Base-by-base conservation (phyloP, 2,113 vertebrate genomes). In the Taurulus bubalis region DNA sequence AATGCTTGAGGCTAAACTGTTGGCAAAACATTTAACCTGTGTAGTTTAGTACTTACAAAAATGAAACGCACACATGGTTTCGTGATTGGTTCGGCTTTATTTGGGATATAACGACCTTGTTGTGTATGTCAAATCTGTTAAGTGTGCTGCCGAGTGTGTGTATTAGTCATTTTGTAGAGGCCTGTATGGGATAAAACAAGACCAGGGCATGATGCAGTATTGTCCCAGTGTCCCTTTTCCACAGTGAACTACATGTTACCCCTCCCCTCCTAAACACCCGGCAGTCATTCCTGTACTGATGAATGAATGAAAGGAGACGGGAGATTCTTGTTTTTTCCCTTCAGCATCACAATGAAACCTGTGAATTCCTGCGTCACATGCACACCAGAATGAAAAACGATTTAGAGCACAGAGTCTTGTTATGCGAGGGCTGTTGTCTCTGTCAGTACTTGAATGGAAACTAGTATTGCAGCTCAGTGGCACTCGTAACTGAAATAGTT, bases 161-260 rank as follows among this genome's bases (percentile, higher is more conserved):
- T 80, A 42, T 78, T 26, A 75, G 71, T 68, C 49, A 32, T 85
- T 63, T 58, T 63, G 20, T 12, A 26, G 3, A 55, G 22, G 34
- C 40, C 34, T 67, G 42, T 51, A 24, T 76, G 60, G 53, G 26
- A 66, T 73, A 55, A 83, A 75, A 83, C 40, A 26, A 71, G 36
- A 62, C 40, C 47, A 4, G 40, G 28, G 28, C 53, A 72, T 32
- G 71, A 74, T 84, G 72, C 77, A 70, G 70, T 58, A 80, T 72
- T 75, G 65, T 85, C 71, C 74, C 12, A 62, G 81, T 91, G 83
- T 90, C 85, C 79, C 77, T 71, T 89, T 91, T 88, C 85, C 76
- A 77, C 87, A 76, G n/a, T 87, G 71, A 83, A 83, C 77, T 74
- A 71, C 71, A 82, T 75, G 60, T 85, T 71, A 65, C 60, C 58